Evolutionary conservation across 2,797 vertebrate genomes (phyloP).

Genomic region (Thaleichthys pacificus): DNA sequence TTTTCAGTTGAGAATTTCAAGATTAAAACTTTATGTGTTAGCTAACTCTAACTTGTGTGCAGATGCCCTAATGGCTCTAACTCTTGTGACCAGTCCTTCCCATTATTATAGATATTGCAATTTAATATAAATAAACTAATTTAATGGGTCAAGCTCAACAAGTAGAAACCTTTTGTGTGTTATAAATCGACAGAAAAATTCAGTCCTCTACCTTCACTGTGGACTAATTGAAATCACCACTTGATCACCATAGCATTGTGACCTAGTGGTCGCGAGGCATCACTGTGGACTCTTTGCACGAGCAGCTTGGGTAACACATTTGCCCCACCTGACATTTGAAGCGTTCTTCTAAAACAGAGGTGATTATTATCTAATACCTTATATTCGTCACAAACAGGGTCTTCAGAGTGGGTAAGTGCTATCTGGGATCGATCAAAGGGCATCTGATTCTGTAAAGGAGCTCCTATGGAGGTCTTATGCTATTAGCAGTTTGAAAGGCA

Average conservation of each 20-base stretch:
- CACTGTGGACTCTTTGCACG: neutral
- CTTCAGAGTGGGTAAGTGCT: slow-evolving; percentile 21
- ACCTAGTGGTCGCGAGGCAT: too few relatives aligned
- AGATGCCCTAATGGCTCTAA: too few relatives aligned
- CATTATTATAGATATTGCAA: neutral
- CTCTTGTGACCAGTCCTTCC: neutral
- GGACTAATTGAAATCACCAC: neutral
- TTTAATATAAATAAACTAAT: neutral
- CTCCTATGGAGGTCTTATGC: slow-evolving; percentile 24
- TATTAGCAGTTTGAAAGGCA: slow-evolving; percentile 47
- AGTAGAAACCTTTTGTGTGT: neutral
- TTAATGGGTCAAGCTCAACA: neutral
- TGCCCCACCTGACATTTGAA: slow-evolving; percentile 19
- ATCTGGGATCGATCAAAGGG: slow-evolving; percentile 15
- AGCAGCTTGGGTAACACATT: slow-evolving; percentile 13
- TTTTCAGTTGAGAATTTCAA: too few relatives aligned
- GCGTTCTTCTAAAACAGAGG: slow-evolving; percentile 24
- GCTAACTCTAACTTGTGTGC: too few relatives aligned
- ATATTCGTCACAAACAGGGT: slow-evolving; percentile 18
- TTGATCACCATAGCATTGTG: slow-evolving; percentile 3
- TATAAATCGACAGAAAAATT: too few relatives aligned
- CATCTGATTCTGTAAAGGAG: slow-evolving; percentile 1
- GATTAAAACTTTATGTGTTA: too few relatives aligned
- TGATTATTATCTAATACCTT: slow-evolving; percentile 42
- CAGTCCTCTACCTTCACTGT: too few relatives aligned